Percentiles rank a stretch among this genome's conserved stretches.
Conservation (phyloP, 2,888 invertebrate species). For the Gymnocheta viridis region DNA sequence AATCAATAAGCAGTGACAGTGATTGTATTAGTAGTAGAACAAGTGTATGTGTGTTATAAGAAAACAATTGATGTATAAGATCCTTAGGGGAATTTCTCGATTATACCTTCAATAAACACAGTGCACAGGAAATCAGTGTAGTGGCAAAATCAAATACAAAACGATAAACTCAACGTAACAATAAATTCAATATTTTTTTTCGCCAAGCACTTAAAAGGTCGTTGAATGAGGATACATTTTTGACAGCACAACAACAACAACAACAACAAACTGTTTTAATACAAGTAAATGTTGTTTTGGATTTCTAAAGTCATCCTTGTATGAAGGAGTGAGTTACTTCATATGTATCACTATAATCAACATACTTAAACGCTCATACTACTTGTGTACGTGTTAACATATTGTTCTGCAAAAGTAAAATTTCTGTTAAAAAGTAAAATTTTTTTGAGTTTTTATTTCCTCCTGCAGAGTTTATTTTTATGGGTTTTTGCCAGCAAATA, state of each 20-base stretch:
- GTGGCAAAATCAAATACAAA: background rate
- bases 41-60: background rate
- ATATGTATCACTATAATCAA: background rate
- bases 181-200: conserved; percentile 32
- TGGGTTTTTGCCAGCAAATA: too few species aligned
- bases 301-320: background rate
- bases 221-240: conserved; percentile 18
- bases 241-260: background rate
- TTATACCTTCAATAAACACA: background rate
- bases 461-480: background rate
- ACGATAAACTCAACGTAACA: background rate
- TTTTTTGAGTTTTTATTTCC: background rate
- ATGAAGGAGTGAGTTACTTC: background rate
- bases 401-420: background rate
- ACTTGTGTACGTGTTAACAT: background rate
- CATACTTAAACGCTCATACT: background rate
- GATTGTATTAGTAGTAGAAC: background rate
- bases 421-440: conserved; percentile 1
- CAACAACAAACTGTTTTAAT: background rate
- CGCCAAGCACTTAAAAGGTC: background rate
- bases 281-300: background rate
- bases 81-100: background rate
- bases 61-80: conserved; percentile 22
- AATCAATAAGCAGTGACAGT: conserved; percentile 13
- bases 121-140: background rate